Evolutionary conservation across 23 tunicate genomes (phyloP).

Genomic region (Styela plicata): DNA sequence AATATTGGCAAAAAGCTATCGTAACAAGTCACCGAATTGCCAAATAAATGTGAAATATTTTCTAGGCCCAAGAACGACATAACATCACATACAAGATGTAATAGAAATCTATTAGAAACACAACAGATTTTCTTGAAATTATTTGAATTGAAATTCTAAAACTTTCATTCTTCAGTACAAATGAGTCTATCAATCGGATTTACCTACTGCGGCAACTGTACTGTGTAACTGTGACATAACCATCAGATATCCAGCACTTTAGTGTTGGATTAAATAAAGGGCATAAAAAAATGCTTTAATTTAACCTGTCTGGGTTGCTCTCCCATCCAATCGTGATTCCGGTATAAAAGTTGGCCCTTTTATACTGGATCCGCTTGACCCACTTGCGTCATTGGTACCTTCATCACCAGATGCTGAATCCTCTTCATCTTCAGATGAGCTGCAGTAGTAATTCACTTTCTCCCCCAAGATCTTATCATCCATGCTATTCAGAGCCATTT

Average conservation of each 20-base stretch:
- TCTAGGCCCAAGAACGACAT: too few species aligned
- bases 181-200: too few species aligned
- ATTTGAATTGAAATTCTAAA: too few species aligned
- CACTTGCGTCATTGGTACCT: not conserved
- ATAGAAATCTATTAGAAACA: too few species aligned
- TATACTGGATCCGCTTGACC: not conserved
- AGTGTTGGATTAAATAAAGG: not conserved
- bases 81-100: too few species aligned
- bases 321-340: constrained; percentile 1
- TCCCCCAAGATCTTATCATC: constrained; percentile 93
- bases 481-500: constrained; percentile 62
- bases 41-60: too few species aligned
- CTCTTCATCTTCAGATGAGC: constrained; percentile 77
- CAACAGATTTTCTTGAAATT: too few species aligned
- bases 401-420: constrained; percentile 13
- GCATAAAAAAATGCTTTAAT: not conserved
- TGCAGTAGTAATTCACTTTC: constrained; percentile 80
- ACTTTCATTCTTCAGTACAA: too few species aligned
- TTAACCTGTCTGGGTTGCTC: constrained; percentile 20
- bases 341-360: not conserved
- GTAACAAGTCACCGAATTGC: too few species aligned
- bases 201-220: too few species aligned
- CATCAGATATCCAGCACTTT: not conserved
- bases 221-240: too few species aligned
- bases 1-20: too few species aligned